A percentile compares a stretch with the other conserved stretches of the same genome.
Evolutionary conservation across 2,113 vertebrate species (phyloP).

Genomic region (Mungos mungo): DNA sequence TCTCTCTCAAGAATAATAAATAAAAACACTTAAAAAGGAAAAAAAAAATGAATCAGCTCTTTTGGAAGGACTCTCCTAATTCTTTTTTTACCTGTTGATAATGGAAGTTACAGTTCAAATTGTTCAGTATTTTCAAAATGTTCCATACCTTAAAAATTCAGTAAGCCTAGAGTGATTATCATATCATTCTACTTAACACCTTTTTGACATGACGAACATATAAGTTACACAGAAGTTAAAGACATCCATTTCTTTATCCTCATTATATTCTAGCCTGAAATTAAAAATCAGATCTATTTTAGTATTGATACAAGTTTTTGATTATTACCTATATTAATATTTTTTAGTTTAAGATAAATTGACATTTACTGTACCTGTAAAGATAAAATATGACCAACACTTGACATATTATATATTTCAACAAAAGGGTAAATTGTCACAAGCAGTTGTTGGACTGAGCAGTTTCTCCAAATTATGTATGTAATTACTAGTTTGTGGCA

Average conservation of each 20-base stretch:
- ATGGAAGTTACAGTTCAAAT: not conserved
- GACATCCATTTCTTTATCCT: not conserved
- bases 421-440: constrained; percentile 30
- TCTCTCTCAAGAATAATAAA: no score
- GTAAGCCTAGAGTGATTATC: not conserved
- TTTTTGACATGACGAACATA: not conserved
- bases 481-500: not conserved
- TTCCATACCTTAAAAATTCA: not conserved
- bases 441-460: constrained; percentile 35
- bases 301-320: not conserved
- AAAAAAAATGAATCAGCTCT: not conserved
- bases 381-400: not conserved
- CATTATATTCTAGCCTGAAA: not conserved
- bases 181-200: not conserved
- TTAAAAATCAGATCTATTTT: not conserved
- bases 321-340: not conserved
- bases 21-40: no score
- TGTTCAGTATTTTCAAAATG: not conserved
- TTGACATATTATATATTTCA: not conserved
- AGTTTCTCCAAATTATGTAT: not conserved
- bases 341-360: not conserved
- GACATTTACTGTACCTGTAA: not conserved
- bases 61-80: not conserved
- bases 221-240: not conserved
- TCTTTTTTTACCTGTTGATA: not conserved